Percentiles rank a stretch among this genome's conserved stretches.
Conservation (phyloP, 2,113 vertebrate genomes). For the Proteles cristata region DNA sequence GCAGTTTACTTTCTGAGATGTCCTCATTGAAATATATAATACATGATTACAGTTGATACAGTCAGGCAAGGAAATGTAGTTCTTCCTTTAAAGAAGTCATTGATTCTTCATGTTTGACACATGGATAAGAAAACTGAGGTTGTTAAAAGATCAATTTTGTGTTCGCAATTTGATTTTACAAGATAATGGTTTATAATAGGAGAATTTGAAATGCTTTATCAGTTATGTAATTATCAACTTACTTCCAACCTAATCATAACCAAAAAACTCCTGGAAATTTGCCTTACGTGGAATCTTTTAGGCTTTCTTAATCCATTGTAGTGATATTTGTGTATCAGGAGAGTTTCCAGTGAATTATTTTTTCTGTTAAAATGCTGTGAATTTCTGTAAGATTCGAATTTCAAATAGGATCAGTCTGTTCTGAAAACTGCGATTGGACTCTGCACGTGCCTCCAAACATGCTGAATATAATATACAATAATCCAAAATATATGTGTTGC, state of each 20-base stretch:
- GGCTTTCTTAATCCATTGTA: constrained; percentile 2
- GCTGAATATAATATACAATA: background rate
- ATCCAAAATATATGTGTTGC: background rate
- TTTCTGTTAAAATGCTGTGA: background rate
- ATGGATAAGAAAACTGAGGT: background rate
- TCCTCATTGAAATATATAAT: background rate
- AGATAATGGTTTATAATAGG: background rate
- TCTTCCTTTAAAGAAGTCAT: background rate
- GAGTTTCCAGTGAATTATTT: background rate
- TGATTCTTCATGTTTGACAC: background rate
- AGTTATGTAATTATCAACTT: background rate
- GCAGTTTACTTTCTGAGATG: background rate
- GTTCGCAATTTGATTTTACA: background rate
- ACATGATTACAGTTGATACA: background rate
- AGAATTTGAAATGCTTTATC: background rate
- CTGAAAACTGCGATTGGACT: background rate
- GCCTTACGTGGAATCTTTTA: constrained; percentile 21
- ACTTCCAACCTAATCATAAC: constrained; percentile 2
- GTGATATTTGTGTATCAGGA: constrained; percentile 1
- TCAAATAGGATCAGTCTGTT: background rate
- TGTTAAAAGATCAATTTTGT: background rate
- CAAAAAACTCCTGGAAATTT: constrained; percentile 21
- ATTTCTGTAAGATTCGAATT: background rate
- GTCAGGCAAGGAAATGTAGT: background rate
- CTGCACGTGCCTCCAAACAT: background rate